Evolutionary conservation across 2,888 invertebrate genomes (phyloP).

Genomic region (Drosophila parthenogenetica): DNA sequence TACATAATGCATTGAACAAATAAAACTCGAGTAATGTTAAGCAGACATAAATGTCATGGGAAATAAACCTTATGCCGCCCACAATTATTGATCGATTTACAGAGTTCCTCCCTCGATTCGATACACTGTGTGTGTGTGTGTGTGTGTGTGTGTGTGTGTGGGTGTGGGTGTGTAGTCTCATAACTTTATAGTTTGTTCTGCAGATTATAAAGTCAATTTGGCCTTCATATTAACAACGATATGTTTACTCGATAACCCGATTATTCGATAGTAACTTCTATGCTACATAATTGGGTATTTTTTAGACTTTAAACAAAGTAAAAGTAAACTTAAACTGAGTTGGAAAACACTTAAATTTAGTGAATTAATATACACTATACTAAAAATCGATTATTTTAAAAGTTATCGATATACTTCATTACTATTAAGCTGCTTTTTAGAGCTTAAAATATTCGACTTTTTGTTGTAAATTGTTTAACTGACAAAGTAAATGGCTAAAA

Average conservation of each 20-base stretch:
- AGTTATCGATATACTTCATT: too few species aligned
- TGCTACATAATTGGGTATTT: neutral
- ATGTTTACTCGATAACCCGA: too few species aligned
- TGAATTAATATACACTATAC: too few species aligned
- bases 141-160: neutral
- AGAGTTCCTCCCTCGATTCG: slow-evolving; percentile 10
- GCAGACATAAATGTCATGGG: slow-evolving; percentile 18
- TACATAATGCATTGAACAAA: slow-evolving; percentile 18
- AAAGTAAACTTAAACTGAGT: too few species aligned
- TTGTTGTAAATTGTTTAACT: too few species aligned
- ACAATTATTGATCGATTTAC: slow-evolving; percentile 15
- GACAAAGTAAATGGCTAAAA: too few species aligned
- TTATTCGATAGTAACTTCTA: neutral
- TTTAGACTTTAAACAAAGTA: too few species aligned
- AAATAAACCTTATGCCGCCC: slow-evolving; percentile 17
- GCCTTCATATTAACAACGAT: neutral
- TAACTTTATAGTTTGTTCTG: neutral
- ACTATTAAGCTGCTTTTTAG: too few species aligned
- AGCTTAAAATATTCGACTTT: too few species aligned
- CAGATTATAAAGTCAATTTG: neutral
- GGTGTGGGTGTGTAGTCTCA: neutral
- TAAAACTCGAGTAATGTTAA: slow-evolving; percentile 2
- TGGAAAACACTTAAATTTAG: too few species aligned
- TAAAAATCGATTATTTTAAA: too few species aligned
- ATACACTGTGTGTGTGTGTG: neutral